Evolutionary conservation across 2,888 invertebrate species (phyloP), one percentile per base, ranked within the genome.

Genomic region (Ophion costatus): DNA sequence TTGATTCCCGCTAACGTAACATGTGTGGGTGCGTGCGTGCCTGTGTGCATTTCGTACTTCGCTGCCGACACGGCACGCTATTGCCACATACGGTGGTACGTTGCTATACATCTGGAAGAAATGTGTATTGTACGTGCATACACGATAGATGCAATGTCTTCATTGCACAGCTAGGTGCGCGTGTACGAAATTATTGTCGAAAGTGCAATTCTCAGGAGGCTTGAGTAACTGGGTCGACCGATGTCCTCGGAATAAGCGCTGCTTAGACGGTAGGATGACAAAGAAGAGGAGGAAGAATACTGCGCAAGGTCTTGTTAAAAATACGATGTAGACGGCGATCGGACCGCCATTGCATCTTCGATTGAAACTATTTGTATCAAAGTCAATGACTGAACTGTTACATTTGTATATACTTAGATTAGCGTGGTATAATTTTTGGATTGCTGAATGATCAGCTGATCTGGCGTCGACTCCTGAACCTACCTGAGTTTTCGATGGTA

Each of bases 201-300:
- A 69, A 61, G 75, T 51, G 51, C 11, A 20, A 10, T 10, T 77
- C 59, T 57, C 67, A 24, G n/a, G 57, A 74, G 20, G 61, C 29
- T 17, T 29, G 42, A 6, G 33, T 67, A 82, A 71, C 76, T 77
- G 66, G 82, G 77, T 77, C 77, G 66, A 57, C 70, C 66, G 59
- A 82, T 66, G 82, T 82, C 82, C 77, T 66, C 64, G 71, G 77
- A 71, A 82, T 76, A 70, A 67, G 22, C n/a, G 0, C 14, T 29
- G 20, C 24, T n/a, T 11, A n/a, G 9, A 38, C n/a, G 42, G 29
- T 24, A 42, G 20, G 77, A 38, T 42, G n/a, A 9, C n/a, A 14
- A 59, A 24, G 45, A 29, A 59, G 1, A 9, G 14, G 61, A 69
- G 69, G 61, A 57, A 70, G 61, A 69, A 67, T 59, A 69, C 67